These are phyloP conservation scores for Meloidogyne hapla DNA, from an alignment of 1,140 invertebrate genomes.

Conservation along the genomic window DNA sequence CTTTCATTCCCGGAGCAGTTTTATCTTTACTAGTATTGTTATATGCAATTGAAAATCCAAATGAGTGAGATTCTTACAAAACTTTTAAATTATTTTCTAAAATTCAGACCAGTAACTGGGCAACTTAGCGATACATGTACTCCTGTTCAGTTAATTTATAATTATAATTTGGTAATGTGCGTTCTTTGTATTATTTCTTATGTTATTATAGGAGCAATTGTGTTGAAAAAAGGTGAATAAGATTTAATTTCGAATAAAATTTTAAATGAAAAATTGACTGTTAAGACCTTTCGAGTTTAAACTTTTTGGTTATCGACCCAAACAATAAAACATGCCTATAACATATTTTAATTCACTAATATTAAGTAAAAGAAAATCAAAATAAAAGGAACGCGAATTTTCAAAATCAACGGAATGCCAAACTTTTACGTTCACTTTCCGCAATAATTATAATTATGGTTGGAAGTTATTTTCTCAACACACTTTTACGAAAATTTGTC, in stretches of 20 bases:
- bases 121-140: conserved; percentile 29
- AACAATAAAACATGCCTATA: too few relatives aligned
- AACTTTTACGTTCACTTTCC: conserved; percentile 20
- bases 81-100: neutral
- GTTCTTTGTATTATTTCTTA: conserved; percentile 13
- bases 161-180: conserved; percentile 20
- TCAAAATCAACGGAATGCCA: neutral
- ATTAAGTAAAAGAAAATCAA: conserved; percentile 4
- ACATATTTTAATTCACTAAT: neutral
- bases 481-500: conserved; percentile 10
- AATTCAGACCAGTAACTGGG: conserved; percentile 12
- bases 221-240: neutral
- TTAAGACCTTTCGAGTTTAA: too few relatives aligned
- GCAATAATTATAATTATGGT: conserved; percentile 19
- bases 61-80: neutral
- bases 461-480: conserved; percentile 21
- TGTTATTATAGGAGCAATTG: conserved; percentile 11
- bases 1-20: conserved; percentile 16
- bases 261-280: too few relatives aligned
- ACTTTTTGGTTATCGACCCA: too few relatives aligned
- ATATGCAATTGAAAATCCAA: conserved; percentile 13
- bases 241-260: too few relatives aligned
- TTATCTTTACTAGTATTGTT: neutral
- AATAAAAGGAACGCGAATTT: neutral
- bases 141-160: conserved; percentile 21